Conservation (phyloP, 1,140 invertebrate species). For the Drosophila rhopaloa region DNA sequence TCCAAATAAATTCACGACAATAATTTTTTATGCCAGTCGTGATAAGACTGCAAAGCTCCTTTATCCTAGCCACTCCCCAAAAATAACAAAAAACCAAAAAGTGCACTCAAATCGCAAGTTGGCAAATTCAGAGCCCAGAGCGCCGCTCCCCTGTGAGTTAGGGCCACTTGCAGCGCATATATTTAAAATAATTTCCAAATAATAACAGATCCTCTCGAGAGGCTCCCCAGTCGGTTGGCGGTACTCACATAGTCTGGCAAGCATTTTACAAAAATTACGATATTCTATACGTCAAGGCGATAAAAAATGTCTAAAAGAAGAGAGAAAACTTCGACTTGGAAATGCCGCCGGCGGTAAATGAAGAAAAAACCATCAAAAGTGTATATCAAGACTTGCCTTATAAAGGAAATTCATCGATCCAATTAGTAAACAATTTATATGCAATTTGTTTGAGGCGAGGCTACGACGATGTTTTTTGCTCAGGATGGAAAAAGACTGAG, state of each 20-base stretch:
- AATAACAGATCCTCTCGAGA: constrained; percentile 39
- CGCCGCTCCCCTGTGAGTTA: constrained; percentile 23
- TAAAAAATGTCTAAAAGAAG: constrained; percentile 16
- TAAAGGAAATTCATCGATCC: constrained; percentile 33
- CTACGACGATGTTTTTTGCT: constrained; percentile 1
- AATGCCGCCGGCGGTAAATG: constrained; percentile 47
- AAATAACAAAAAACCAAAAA: neutral
- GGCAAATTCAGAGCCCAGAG: constrained; percentile 10
- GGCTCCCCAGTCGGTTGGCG: constrained; percentile 12
- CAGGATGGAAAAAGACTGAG: neutral
- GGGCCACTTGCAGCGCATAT: constrained; percentile 21
- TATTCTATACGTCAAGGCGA: constrained; percentile 29
- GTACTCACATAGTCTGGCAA: constrained; percentile 27
- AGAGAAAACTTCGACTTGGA: constrained; percentile 11
- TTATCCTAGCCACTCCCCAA: constrained; percentile 19
- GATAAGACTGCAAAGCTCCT: constrained; percentile 7
- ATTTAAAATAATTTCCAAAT: constrained; percentile 56
- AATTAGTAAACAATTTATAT: constrained; percentile 57
- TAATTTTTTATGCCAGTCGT: constrained; percentile 6
- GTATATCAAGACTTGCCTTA: constrained; percentile 25
- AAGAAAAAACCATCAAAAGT: constrained; percentile 30
- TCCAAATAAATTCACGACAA: constrained; percentile 2
- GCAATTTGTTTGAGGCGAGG: constrained; percentile 27
- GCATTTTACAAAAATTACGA: constrained; percentile 52
- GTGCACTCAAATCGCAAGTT: neutral